phyloP scores from a whole-genome alignment of 2,888 invertebrate genomes.

The Achlya flavicornis region DNA sequence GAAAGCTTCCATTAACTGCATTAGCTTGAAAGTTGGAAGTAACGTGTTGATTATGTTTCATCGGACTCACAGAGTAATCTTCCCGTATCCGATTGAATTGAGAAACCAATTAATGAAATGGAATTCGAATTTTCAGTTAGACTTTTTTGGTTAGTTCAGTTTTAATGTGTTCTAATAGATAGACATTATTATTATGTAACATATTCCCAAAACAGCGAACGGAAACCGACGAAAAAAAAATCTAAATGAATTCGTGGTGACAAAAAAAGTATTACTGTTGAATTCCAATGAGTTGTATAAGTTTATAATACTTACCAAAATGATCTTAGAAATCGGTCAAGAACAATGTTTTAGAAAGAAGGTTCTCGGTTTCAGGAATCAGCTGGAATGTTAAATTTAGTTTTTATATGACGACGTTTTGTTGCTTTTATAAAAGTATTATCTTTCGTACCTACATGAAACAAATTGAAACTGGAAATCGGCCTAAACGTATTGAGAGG shows the following conservation, averaged over 20 bases:
- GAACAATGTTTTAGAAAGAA: constrained; percentile 22
- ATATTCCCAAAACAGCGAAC: constrained; percentile 23
- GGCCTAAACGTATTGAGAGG: no score
- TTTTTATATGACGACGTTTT: background rate
- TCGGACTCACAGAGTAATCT: no score
- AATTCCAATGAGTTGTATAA: constrained; percentile 26
- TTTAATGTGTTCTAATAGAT: background rate
- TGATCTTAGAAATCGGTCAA: constrained; percentile 37
- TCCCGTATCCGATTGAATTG: no score
- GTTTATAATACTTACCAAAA: constrained; percentile 13
- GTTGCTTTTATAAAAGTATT: background rate
- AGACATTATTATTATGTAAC: constrained; percentile 12
- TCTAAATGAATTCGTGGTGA: constrained; percentile 26
- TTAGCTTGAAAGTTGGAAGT: no score
- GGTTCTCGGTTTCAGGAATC: constrained; percentile 14
- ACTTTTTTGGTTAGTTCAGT: background rate
- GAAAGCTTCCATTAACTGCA: no score
- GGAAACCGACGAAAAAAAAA: constrained; percentile 19
- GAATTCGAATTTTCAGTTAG: background rate
- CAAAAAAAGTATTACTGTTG: constrained; percentile 31
- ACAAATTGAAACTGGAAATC: no score
- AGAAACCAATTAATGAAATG: no score
- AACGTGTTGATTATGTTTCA: no score
- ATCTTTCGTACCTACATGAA: background rate
- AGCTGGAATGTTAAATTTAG: constrained; percentile 10